Percentiles rank a stretch among this genome's conserved stretches.
Conservation (phyloP, 1,140 invertebrate genomes). For the Neodiprion pinetum region DNA sequence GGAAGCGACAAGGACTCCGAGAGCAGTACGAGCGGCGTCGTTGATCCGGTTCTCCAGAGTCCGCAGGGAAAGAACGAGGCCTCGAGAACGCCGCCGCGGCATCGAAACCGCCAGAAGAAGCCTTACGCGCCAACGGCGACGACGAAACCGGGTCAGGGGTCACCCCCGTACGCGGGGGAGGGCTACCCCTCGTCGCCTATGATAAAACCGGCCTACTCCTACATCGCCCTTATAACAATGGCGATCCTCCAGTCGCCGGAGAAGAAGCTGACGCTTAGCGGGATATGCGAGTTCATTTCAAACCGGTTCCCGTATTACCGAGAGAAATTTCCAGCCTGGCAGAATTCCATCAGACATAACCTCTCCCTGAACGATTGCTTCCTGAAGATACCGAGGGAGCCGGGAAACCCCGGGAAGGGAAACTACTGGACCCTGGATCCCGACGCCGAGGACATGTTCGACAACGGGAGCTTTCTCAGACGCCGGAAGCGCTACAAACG, state of each 20-base stretch:
- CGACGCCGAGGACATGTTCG: conserved; percentile 98
- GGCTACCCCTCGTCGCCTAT: conserved; percentile 60
- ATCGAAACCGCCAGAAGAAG: conserved; percentile 30
- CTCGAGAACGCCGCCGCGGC: conserved; percentile 40
- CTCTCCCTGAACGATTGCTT: conserved; percentile 98
- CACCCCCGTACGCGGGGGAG: conserved; percentile 30
- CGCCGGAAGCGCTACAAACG: conserved; percentile 95
- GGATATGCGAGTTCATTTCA: conserved; percentile 99
- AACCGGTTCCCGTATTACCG: conserved; percentile 94
- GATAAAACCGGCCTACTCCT: conserved; percentile 97
- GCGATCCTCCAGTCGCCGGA: conserved; percentile 96
- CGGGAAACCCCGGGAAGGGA: conserved; percentile 98
- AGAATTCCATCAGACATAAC: conserved; percentile 97
- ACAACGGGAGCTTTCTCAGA: conserved; percentile 96
- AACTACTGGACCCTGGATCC: conserved; percentile 99
- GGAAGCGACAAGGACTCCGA: conserved; percentile 56
- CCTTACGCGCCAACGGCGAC: conserved; percentile 16
- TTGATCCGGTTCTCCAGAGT: conserved; percentile 52
- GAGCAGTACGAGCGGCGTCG: conserved; percentile 58
- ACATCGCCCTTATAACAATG: conserved; percentile 98
- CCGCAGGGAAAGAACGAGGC: conserved; percentile 48
- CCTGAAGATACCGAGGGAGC: conserved; percentile 97
- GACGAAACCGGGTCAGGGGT: conserved; percentile 7
- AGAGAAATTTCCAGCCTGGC: conserved; percentile 95
- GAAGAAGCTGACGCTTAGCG: conserved; percentile 94